Percentiles rank a stretch among this genome's conserved stretches.
These are phyloP conservation scores for Apis mellifera DNA, from an alignment of 1,140 invertebrate species.

Conservation along the genomic window Amel_HAv3.1 CM009943.2:7162001-7162500, in stretches of 20 bases:
- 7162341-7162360: slow-evolving; percentile 8
- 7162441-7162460: background rate
- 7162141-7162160: slow-evolving; percentile 3
- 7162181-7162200: no score
- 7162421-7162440: background rate
- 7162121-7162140: slow-evolving; percentile 1
- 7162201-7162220: background rate
- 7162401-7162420: background rate
- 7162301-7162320: background rate
- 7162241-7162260: background rate
- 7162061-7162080: background rate
- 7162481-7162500: background rate
- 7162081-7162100: slow-evolving; percentile 16
- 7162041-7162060: slow-evolving; percentile 1
- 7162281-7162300: background rate
- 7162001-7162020: slow-evolving; percentile 14
- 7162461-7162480: slow-evolving; percentile 15
- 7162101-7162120: slow-evolving; percentile 2
- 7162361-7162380: background rate
- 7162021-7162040: slow-evolving; percentile 12
- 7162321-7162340: background rate
- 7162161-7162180: no score
- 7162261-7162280: background rate
- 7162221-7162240: background rate
- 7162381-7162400: background rate